Evolutionary conservation across 2,888 invertebrate genomes (phyloP).

Genomic region (Clivina fossor): DNA sequence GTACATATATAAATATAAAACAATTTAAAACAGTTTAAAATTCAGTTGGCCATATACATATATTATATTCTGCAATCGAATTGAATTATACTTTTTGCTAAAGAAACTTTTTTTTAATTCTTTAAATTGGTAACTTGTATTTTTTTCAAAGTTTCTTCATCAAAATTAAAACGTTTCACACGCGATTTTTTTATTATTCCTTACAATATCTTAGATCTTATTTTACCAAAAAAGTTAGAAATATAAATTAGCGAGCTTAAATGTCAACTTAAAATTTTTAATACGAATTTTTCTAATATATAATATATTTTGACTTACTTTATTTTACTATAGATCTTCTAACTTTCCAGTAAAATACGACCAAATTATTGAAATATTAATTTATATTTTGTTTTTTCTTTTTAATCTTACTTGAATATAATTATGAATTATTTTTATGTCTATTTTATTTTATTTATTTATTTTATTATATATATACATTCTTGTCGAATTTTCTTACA

Average conservation of each 20-base stretch:
- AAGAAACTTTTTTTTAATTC: too few species aligned
- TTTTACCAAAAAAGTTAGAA: conserved; percentile 24
- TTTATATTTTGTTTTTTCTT: conserved; percentile 13
- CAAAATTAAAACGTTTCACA: too few species aligned
- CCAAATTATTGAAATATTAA: conserved; percentile 10
- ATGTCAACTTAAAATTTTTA: background rate
- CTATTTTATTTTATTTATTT: conserved; percentile 19
- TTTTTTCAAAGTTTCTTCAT: too few species aligned
- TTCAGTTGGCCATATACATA: too few species aligned
- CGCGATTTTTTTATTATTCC: conserved; percentile 15
- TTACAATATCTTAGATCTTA: conserved; percentile 10
- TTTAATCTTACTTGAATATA: conserved; percentile 10
- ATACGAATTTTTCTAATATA: background rate
- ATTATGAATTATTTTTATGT: conserved; percentile 15
- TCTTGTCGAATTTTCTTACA: conserved; percentile 13
- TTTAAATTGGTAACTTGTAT: too few species aligned
- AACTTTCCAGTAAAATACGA: conserved; percentile 24
- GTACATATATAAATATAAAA: conserved; percentile 29
- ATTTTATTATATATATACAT: conserved; percentile 22
- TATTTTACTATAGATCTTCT: conserved; percentile 7
- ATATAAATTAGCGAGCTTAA: too few species aligned
- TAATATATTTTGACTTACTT: background rate
- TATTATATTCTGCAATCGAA: too few species aligned
- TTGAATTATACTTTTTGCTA: too few species aligned
- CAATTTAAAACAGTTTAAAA: conserved; percentile 29